Evolutionary conservation across 2,888 invertebrate genomes (phyloP).

Genomic region (Gymnosoma rotundatum): DNA sequence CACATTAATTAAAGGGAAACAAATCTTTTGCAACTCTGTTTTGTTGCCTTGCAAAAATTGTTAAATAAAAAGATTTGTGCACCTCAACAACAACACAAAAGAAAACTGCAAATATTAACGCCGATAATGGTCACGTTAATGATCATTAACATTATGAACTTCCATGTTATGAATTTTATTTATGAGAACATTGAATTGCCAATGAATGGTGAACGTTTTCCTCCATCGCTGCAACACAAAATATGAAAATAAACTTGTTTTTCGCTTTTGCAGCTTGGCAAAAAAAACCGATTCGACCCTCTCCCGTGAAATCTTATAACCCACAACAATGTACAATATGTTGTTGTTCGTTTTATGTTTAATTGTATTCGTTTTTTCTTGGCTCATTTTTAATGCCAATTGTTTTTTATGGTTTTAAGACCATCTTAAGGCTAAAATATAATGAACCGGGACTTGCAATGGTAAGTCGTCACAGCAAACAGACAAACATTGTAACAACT

Average conservation of each 20-base stretch:
- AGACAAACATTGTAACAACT: conserved; percentile 1
- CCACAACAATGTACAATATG: conserved; percentile 6
- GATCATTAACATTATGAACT: conserved; percentile 33
- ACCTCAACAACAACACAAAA: not conserved
- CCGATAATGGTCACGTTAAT: conserved; percentile 17
- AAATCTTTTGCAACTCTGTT: conserved; percentile 4
- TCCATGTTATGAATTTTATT: conserved; percentile 8
- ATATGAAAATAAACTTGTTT: conserved; percentile 42
- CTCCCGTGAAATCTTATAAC: not conserved
- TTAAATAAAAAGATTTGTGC: not conserved
- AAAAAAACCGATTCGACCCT: not conserved
- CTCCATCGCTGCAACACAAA: not conserved
- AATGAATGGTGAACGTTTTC: conserved; percentile 3
- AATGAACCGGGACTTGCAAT: conserved; percentile 7
- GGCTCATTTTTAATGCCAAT: conserved; percentile 37
- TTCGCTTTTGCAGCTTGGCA: conserved; percentile 17
- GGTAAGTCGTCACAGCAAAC: not conserved
- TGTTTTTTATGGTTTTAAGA: conserved; percentile 53
- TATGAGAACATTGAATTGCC: conserved; percentile 32
- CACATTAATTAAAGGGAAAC: not conserved
- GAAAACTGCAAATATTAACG: not conserved
- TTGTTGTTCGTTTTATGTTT: conserved; percentile 40
- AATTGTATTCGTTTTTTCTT: conserved; percentile 36
- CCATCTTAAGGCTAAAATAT: conserved; percentile 24
- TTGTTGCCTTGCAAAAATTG: too few species aligned